Percentiles rank a stretch among this genome's conserved stretches.
These are phyloP conservation scores for Oncorhynchus mykiss DNA, from an alignment of 2,113 vertebrate genomes.

Conservation along the genomic window DNA sequence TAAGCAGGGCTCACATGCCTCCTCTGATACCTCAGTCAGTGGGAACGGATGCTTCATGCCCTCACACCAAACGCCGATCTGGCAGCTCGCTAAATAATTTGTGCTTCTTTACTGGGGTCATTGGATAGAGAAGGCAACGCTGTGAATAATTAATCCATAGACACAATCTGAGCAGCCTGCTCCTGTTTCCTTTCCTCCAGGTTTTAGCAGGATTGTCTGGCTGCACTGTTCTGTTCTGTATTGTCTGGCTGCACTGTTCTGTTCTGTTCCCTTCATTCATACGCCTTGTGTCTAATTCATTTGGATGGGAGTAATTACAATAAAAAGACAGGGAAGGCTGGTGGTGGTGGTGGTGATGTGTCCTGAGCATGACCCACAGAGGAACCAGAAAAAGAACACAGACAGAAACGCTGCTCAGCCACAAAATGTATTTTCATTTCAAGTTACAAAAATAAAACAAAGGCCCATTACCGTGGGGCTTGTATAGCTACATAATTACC, in stretches of 20 bases:
- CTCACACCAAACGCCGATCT: constrained; percentile 66
- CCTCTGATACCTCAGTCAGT: constrained; percentile 57
- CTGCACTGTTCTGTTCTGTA: constrained; percentile 33
- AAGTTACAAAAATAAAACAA: constrained; percentile 69
- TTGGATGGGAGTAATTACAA: constrained; percentile 62
- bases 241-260: no score
- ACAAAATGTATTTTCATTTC: constrained; percentile 66
- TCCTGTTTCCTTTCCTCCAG: constrained; percentile 73
- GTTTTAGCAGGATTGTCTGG: constrained; percentile 66
- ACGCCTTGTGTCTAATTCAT: constrained; percentile 59
- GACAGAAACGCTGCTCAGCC: constrained; percentile 32
- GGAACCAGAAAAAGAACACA: constrained; percentile 60
- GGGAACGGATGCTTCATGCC: constrained; percentile 60
- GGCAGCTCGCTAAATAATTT: constrained; percentile 80
- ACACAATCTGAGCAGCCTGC: constrained; percentile 75
- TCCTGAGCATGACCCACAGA: constrained; percentile 57
- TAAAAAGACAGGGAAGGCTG: constrained; percentile 39
- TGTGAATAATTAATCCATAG: constrained; percentile 77
- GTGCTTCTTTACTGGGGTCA: constrained; percentile 77
- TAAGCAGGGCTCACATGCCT: constrained; percentile 48
- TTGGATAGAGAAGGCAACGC: constrained; percentile 73
- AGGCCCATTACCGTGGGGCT: constrained; percentile 62
- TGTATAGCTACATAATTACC: constrained; percentile 75
- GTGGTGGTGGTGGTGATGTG: constrained; percentile 48
- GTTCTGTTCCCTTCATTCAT: constrained; percentile 32